Conservation (phyloP, 2,113 vertebrate genomes). For the Hippocampus comes region DNA sequence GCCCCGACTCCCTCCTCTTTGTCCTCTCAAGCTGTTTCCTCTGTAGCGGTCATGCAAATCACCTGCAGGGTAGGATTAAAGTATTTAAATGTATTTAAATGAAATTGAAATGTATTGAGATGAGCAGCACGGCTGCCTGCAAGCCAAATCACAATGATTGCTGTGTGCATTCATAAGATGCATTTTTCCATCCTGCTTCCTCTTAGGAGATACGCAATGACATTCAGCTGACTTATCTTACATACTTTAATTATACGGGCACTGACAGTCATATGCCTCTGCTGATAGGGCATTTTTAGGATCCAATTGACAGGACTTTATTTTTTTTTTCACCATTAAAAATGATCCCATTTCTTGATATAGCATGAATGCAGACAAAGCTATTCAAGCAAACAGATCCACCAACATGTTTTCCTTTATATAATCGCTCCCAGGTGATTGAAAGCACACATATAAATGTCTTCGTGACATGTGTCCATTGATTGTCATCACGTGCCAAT, state of each 20-base stretch:
- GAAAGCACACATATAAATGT: neutral
- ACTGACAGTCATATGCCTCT: constrained; percentile 2
- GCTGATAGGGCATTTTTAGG: constrained; percentile 3
- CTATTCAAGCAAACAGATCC: neutral
- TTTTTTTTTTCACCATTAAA: neutral
- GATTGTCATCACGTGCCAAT: neutral
- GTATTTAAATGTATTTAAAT: constrained; percentile 69
- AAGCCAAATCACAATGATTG: constrained; percentile 62
- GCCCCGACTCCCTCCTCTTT: constrained; percentile 23
- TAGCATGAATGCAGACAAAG: neutral
- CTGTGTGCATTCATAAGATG: constrained; percentile 49
- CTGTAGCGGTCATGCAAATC: constrained; percentile 52
- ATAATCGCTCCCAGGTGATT: neutral
- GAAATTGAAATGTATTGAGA: constrained; percentile 71
- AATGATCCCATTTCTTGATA: constrained; percentile 3
- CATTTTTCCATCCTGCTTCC: constrained; percentile 14
- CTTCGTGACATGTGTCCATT: neutral
- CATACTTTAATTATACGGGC: constrained; percentile 22
- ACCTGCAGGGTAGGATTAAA: constrained; percentile 37
- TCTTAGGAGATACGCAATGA: constrained; percentile 34
- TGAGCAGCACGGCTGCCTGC: constrained; percentile 47
- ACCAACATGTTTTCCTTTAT: neutral
- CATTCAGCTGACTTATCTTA: constrained; percentile 33
- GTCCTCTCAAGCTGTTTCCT: constrained; percentile 36
- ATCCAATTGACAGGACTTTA: constrained; percentile 4